These are phyloP conservation scores for Gambusia yucatana DNA, from an alignment of 2,797 vertebrate species.

Conservation along the genomic window DNA sequence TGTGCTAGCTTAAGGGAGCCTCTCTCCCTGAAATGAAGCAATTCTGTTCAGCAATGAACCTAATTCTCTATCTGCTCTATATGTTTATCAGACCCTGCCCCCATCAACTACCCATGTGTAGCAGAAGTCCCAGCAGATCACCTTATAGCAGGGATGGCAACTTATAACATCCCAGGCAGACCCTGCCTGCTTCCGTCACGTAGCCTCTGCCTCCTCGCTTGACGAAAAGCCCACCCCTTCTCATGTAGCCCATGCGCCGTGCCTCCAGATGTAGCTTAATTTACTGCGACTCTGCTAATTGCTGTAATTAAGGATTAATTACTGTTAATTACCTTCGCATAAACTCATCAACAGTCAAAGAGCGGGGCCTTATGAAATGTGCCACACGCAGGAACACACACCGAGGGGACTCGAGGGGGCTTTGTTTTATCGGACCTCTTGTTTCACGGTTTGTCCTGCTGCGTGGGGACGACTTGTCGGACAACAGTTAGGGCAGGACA, in stretches of 20 bases:
- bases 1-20: constrained; percentile 75
- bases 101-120: constrained; percentile 50
- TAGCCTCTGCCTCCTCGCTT: constrained; percentile 77
- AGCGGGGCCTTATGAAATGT: constrained; percentile 99
- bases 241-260: constrained; percentile 84
- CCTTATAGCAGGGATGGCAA: constrained; percentile 24
- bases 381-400: constrained; percentile 88
- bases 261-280: constrained; percentile 99
- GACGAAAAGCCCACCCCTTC: constrained; percentile 71
- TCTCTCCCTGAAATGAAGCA: constrained; percentile 68
- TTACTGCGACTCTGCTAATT: constrained; percentile 99
- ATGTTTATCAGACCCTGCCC: constrained; percentile 57
- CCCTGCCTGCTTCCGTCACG: constrained; percentile 86
- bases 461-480: constrained; percentile 75
- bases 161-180: constrained; percentile 73
- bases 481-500: constrained; percentile 68
- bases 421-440: constrained; percentile 70
- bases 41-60: constrained; percentile 66
- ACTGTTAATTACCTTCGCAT: constrained; percentile 99
- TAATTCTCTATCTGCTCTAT: constrained; percentile 34
- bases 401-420: constrained; percentile 70
- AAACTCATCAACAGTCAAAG: constrained; percentile 99
- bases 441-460: constrained; percentile 67
- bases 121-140: constrained; percentile 35
- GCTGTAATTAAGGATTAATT: constrained; percentile 99